Base-by-base conservation (phyloP, 1,140 invertebrate genomes). In the Heterodera carotae region DNA sequence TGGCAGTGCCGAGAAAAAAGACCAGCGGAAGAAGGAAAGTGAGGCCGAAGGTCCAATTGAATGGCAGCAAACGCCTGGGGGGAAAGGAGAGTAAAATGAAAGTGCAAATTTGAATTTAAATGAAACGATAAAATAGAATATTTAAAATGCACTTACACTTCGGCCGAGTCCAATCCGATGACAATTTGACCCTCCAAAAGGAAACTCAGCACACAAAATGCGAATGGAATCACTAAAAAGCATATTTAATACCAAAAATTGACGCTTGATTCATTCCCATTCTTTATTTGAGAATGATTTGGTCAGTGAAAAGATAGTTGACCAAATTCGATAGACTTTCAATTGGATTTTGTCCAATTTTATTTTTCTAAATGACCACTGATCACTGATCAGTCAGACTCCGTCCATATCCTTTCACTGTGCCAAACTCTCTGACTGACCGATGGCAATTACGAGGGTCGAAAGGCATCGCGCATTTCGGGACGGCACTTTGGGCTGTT, bases 171-270 rank as follows among this genome's bases (percentile, higher is more conserved):
- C 43, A 82, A 43, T 67, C 69, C 77, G 22, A 56, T 43, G 31
- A 79, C 53, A 34, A 82, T 80, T 29, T 81, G 77, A 12, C 68
- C 70, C 43, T 82, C 68, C 33, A 84, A 77, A 48, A 81, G 25
- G 70, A 68, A 83, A 7, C 71, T 69, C 15, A 80, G 36, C 22
- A 84, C 53, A 31, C 81, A 85, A 5, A 82, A 53, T 12, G 39
- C 56, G 5, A 34, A 48, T 4, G 81, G 81, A 7, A 84, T 29
- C 7, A 84, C 82, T 82, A 33, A 80, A 84, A 76, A n/a, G n/a
- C n/a, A n/a, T 25, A 68, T 43, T 33, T 76, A 59, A 43, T 10
- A 56, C 8, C 36, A 36, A 66, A 15, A 18, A 43, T 33, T 43
- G 25, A 67, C 34, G 12, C 2, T 43, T 43, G 39, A n/a, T n/a